phyloP scores from a whole-genome alignment of 2,113 vertebrate species.

The Seriola aureovittata region DNA sequence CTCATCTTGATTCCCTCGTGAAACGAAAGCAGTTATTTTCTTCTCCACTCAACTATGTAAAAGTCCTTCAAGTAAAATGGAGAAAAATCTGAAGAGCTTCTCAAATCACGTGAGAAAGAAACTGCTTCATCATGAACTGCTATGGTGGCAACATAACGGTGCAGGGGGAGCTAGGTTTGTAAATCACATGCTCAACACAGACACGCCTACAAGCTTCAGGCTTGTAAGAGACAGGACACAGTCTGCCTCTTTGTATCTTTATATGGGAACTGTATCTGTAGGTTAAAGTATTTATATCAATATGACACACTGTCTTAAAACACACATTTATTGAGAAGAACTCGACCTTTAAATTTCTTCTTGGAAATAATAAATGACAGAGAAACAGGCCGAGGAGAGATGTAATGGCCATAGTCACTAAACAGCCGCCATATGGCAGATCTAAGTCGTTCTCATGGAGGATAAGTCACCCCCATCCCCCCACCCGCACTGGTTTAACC shows the following conservation, averaged over 20 bases:
- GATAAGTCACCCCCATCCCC: constrained; percentile 39
- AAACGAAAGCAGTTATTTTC: no score
- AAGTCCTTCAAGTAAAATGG: no score
- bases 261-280: background rate
- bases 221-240: background rate
- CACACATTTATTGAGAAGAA: background rate
- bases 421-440: constrained; percentile 52
- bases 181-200: background rate
- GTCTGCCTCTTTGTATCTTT: background rate
- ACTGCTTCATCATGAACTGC: no score
- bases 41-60: no score
- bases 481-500: constrained; percentile 6
- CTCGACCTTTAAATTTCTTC: background rate
- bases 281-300: background rate
- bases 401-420: background rate
- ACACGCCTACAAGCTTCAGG: background rate
- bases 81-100: no score
- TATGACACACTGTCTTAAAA: background rate
- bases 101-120: no score
- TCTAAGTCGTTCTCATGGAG: constrained; percentile 44
- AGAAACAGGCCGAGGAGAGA: background rate
- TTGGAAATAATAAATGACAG: no score
- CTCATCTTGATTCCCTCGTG: no score
- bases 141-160: no score
- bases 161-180: no score